phyloP scores from a whole-genome alignment of 1,140 invertebrate genomes.

The Conus betulinus region DNA sequence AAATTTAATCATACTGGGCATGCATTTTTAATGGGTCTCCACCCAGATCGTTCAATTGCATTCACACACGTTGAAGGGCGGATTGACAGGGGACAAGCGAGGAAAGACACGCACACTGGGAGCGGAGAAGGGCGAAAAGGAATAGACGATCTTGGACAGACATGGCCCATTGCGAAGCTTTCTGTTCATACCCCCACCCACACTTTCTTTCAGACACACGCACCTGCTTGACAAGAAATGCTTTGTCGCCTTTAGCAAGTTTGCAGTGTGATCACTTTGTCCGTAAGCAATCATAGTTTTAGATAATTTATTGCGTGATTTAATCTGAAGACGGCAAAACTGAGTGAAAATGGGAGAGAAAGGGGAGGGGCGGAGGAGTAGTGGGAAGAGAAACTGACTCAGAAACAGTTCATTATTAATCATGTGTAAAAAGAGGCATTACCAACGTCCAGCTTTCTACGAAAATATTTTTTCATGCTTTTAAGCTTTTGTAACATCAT shows the following conservation, averaged over 20 bases:
- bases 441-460: too few relatives aligned
- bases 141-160: too few relatives aligned
- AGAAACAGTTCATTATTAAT: not conserved
- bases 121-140: too few relatives aligned
- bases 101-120: not conserved
- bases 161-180: too few relatives aligned
- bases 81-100: not conserved
- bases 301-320: not conserved
- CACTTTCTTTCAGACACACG: not conserved
- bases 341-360: not conserved
- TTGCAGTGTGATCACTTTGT: not conserved
- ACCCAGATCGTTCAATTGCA: slow-evolving; percentile 21
- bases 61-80: not conserved
- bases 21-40: slow-evolving; percentile 34
- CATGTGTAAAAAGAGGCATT: not conserved
- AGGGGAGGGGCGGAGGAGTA: not conserved
- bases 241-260: not conserved
- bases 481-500: too few relatives aligned
- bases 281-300: not conserved
- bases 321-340: not conserved
- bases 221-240: not conserved
- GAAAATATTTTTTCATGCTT: too few relatives aligned
- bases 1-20: slow-evolving; percentile 39
- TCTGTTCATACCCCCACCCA: not conserved
- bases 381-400: not conserved